These are phyloP conservation scores for Myotis myotis DNA, from an alignment of 2,797 vertebrate genomes.

Conservation along the genomic window DNA sequence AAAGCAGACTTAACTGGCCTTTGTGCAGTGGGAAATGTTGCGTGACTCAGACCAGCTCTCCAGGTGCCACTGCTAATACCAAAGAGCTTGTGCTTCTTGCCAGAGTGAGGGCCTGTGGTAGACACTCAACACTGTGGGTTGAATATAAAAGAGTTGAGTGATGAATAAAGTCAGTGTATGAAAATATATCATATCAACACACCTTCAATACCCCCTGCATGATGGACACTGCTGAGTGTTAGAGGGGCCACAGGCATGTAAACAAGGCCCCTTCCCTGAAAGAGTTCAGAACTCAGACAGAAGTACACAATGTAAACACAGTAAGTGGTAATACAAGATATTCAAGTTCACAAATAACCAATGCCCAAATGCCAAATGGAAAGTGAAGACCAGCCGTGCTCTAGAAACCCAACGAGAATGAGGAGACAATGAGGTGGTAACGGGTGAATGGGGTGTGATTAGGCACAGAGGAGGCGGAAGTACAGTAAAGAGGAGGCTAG, in stretches of 20 bases:
- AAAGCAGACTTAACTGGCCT: conserved; percentile 1
- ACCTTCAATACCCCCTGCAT: background rate
- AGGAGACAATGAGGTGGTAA: background rate
- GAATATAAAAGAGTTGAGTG: background rate
- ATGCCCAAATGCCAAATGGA: background rate
- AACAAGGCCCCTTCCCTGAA: background rate
- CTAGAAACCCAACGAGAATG: background rate
- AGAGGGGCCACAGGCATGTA: too few relatives aligned
- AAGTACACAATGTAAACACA: background rate
- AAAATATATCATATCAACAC: background rate
- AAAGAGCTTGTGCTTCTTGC: background rate
- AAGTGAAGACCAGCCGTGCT: background rate
- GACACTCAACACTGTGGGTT: background rate
- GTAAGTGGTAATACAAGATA: background rate
- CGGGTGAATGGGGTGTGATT: background rate
- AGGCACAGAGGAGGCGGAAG: background rate
- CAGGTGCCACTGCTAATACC: background rate
- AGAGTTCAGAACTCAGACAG: background rate
- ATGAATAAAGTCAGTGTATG: background rate
- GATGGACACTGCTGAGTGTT: background rate
- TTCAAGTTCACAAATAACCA: background rate
- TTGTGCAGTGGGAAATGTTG: background rate
- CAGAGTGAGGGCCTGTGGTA: background rate
- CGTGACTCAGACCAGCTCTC: background rate
- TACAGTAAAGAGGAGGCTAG: background rate